phyloP scores from a whole-genome alignment of 2,113 vertebrate genomes.

The Stegastes partitus region DNA sequence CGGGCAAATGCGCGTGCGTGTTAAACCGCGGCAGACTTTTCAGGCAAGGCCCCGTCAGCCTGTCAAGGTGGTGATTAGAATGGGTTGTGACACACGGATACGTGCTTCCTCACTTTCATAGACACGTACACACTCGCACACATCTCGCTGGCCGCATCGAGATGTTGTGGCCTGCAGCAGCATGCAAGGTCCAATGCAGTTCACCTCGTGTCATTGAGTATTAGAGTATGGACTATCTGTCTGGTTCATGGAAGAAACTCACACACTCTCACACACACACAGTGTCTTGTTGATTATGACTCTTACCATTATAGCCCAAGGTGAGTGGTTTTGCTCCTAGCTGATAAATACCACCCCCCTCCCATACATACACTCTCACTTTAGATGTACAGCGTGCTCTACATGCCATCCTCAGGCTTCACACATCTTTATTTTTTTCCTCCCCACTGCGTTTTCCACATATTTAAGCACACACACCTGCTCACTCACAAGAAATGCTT shows the following conservation, averaged over 20 bases:
- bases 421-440: conserved; percentile 1
- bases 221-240: conserved; percentile 72
- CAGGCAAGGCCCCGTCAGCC: conserved; percentile 38
- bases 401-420: conserved; percentile 12
- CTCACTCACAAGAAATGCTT: background rate
- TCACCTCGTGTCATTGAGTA: conserved; percentile 76
- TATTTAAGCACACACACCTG: conserved; percentile 13
- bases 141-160: conserved; percentile 29
- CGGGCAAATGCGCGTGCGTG: no score
- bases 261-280: conserved; percentile 6
- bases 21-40: conserved; percentile 37
- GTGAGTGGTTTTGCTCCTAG: conserved; percentile 50
- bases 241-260: conserved; percentile 45
- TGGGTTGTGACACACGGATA: conserved; percentile 60
- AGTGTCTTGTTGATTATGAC: conserved; percentile 57
- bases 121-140: conserved; percentile 18
- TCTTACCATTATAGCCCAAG: conserved; percentile 49
- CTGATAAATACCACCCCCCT: conserved; percentile 39
- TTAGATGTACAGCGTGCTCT: conserved; percentile 23
- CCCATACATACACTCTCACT: background rate
- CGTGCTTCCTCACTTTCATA: conserved; percentile 44
- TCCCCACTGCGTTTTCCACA: background rate
- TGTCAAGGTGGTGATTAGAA: conserved; percentile 68
- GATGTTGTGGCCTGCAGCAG: conserved; percentile 73
- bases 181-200: conserved; percentile 63